phyloP scores from a whole-genome alignment of 2,113 vertebrate genomes.

The Cynopterus brachyotis region DNA sequence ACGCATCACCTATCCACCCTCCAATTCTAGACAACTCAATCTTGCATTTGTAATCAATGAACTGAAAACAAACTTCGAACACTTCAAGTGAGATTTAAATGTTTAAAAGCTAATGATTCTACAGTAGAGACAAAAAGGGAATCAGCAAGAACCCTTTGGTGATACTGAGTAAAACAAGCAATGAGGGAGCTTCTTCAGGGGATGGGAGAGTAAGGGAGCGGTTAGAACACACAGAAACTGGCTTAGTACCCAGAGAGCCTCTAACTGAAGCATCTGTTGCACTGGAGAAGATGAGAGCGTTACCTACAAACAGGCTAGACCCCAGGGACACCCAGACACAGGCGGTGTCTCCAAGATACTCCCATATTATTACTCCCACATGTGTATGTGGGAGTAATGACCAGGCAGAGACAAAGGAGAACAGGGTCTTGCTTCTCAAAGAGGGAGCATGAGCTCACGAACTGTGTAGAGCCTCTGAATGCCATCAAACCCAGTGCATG shows the following conservation, averaged over 20 bases:
- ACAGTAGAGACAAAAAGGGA: background rate
- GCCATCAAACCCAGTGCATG: background rate
- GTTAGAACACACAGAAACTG: accelerated
- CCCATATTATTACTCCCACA: background rate
- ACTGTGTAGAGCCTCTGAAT: accelerated
- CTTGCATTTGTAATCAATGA: background rate
- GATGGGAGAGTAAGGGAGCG: background rate
- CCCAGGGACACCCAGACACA: background rate
- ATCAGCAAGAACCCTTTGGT: background rate
- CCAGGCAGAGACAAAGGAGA: background rate
- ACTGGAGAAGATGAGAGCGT: background rate
- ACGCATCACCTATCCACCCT: background rate
- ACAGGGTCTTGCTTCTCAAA: background rate
- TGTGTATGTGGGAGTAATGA: accelerated
- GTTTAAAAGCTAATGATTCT: background rate
- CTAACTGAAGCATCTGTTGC: accelerated
- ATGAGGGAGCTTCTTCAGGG: background rate
- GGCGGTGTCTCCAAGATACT: background rate
- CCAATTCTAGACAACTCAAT: background rate
- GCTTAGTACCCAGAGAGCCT: background rate
- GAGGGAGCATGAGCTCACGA: background rate
- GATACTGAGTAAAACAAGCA: background rate
- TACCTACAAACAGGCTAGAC: background rate
- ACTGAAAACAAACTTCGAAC: background rate
- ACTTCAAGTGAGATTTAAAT: background rate